Evolutionary conservation across 2,888 invertebrate genomes (phyloP), one percentile per base, ranked within the genome.

Genomic region (Drosophila ustulata): DNA sequence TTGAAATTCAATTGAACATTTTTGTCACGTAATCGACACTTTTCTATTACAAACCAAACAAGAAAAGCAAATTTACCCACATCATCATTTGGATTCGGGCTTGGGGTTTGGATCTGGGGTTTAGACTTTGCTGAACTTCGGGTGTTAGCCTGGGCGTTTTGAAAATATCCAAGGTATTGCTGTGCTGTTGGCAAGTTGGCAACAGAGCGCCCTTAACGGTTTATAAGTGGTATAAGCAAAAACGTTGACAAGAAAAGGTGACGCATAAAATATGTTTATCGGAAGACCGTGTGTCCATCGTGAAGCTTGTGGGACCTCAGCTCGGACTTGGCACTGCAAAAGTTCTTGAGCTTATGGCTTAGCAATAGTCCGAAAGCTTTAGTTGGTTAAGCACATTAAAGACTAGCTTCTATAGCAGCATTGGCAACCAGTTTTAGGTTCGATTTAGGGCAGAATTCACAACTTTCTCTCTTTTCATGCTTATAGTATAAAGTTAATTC

Each of bases 21-120:
- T 89, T 76, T 82, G 82, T 89, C 88, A 89, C 88, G 89, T 89
- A 89, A 81, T 82, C 80, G 81, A 73, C 81, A 78, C 79, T 79
- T 80, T 88, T 82, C 77, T 77, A 80, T 81, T 81, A 78, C 71
- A 73, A 88, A 79, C 46, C 74, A 64, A 67, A 77, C 68, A 64
- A 78, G 78, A 69, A 69, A 78, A 70, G 41, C 69, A 80, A 80
- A 79, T 79, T 78, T 76, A 78, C 75, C 86, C 83, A 76, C 84
- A 73, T 84, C 82, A 78, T 62, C 69, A 58, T 53, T 62, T 55
- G 37, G 62, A 25, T 56, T 47, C 39, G 41, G 52, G 28, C 39
- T 57, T 58, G 30, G 43, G 65, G 58, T 26, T 51, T 58, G 26
- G 58, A 28, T 37, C 30, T 28, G 49, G 32, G 45, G 9, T 28